A percentile compares a stretch with the other conserved stretches of the same genome.
Conservation (phyloP, 2,888 invertebrate genomes). For the Ypsolopha sequella region DNA sequence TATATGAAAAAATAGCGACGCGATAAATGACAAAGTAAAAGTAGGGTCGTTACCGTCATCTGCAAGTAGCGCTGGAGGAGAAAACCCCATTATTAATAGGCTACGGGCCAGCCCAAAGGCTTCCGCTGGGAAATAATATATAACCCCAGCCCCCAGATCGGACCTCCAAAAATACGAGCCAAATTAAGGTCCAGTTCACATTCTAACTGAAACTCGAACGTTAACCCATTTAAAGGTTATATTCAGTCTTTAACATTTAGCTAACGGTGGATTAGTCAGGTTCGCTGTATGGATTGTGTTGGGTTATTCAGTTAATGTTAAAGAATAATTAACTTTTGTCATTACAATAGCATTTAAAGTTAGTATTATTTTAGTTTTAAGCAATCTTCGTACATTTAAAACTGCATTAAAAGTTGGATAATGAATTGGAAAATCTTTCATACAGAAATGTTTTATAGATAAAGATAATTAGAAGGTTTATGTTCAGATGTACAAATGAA, state of each 20-base stretch:
- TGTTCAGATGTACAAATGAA: no score
- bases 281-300: neutral
- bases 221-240: neutral
- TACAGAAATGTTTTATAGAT: no score
- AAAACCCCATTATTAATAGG: slow-evolving; percentile 55
- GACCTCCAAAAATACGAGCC: slow-evolving; percentile 17
- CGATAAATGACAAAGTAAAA: slow-evolving; percentile 48
- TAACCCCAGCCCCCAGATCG: slow-evolving; percentile 17
- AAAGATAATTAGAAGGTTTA: no score
- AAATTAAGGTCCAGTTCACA: neutral
- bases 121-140: slow-evolving; percentile 43
- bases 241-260: neutral
- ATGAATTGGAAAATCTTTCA: no score
- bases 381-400: no score
- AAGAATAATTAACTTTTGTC: neutral
- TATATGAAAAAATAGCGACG: slow-evolving; percentile 27
- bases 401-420: no score
- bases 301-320: neutral
- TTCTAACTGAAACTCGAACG: neutral
- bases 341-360: no score
- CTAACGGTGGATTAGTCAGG: neutral
- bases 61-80: slow-evolving; percentile 47
- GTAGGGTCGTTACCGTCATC: slow-evolving; percentile 61
- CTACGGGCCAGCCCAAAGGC: slow-evolving; percentile 34
- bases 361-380: no score